Base-by-base conservation (phyloP, 2,888 invertebrate species). In the Eueremaeus valkanovi region DNA sequence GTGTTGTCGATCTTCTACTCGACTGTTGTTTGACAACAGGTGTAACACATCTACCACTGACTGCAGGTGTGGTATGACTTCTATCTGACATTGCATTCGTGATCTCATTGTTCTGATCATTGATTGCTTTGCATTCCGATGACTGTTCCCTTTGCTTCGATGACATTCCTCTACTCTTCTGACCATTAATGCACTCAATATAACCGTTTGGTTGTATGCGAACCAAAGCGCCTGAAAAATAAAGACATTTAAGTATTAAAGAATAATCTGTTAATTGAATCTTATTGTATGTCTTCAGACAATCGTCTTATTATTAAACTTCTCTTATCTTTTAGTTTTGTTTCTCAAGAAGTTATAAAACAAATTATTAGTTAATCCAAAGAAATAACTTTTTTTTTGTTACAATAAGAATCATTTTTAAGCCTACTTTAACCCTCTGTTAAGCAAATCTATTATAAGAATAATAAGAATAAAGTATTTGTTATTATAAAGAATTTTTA, bases 11-110 rank as follows among this genome's bases (percentile, higher is more conserved):
- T 70, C 66, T 66, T 21, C 27, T 29, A 29, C 29, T 58, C 63
- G 36, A 24, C 3, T 68, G 36, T n/a, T 36, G 40, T 40, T 68
- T 68, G 40, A 45, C 31, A 13, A 70, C 70, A 70, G 70, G 70
- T 70, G 70, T 70, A 21, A 70, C 27, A 45, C 70, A 70, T 70
- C 70, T 42, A 68, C 40, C n/a, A 70, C 70, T 70, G 70, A 45
- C 70, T n/a, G n/a, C n/a, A 70, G 70, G 70, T 70, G 70, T 29
- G 63, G 63, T 21, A 45, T 27, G 13, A 70, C 70, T 70, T 21
- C 16, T 45, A 40, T 0, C 42, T 21, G 42, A 16, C 42, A 45
- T 21, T 68, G 68, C 21, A 40, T 29, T 24, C 40, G 24, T 68
- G 40, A 33, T 3, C 31, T 3, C 36, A 70, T 70, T 42, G 40